Conservation (phyloP, 92 coral and sea anemone species). For the Paramuricea clavata region DNA sequence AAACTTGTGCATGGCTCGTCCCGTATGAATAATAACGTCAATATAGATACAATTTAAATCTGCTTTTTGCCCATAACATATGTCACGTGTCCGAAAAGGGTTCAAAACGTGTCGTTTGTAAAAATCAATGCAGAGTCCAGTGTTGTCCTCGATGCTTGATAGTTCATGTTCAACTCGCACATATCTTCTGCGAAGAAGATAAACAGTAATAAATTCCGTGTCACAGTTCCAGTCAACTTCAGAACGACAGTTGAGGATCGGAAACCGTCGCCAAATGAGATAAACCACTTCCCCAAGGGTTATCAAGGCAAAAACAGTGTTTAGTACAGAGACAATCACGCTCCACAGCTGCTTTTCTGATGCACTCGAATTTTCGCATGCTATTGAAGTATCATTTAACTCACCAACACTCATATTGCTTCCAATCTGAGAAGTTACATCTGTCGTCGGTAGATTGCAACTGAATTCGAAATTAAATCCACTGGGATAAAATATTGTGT, state of each 20-base stretch:
- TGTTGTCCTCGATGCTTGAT: no score
- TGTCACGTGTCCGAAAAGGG: not conserved
- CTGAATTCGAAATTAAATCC: slow-evolving; percentile 8
- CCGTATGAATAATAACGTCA: slow-evolving; percentile 45
- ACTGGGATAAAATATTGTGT: slow-evolving; percentile 10
- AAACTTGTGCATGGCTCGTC: slow-evolving; percentile 3
- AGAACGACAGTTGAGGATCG: not conserved
- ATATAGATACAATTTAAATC: not conserved
- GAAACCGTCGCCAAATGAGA: slow-evolving; percentile 3
- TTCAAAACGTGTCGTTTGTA: not conserved
- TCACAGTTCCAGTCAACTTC: slow-evolving; percentile 9
- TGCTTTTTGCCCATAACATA: not conserved
- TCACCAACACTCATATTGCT: no score
- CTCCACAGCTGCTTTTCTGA: not conserved
- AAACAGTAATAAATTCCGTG: slow-evolving; percentile 11
- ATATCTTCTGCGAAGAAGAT: slow-evolving; percentile 15
- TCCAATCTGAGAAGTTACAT: no score
- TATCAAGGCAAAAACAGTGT: not conserved
- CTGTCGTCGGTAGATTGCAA: slow-evolving; percentile 9
- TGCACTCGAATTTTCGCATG: slow-evolving; percentile 3
- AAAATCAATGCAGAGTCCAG: not conserved
- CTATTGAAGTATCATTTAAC: no score
- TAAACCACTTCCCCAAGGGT: not conserved
- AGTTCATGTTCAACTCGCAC: no score
- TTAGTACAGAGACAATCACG: not conserved